phyloP scores from a whole-genome alignment of 2,797 vertebrate genomes.

The Phalanger gymnotis region DNA sequence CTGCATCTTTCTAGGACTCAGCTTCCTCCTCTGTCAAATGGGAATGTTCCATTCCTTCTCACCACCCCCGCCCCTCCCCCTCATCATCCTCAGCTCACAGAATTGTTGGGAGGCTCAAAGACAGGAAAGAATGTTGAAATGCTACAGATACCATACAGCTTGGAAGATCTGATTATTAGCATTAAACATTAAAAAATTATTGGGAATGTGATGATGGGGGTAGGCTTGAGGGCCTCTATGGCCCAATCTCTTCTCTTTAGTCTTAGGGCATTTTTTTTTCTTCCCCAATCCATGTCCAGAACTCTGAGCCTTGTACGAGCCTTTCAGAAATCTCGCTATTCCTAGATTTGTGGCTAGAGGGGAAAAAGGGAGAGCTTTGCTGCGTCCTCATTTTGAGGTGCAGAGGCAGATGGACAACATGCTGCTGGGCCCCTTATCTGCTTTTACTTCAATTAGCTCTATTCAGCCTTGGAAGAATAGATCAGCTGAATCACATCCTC shows the following conservation, averaged over 20 bases:
- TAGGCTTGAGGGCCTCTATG: neutral
- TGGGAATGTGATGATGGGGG: neutral
- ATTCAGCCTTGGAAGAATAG: neutral
- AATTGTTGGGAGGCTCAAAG: neutral
- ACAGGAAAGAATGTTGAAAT: neutral
- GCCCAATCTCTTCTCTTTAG: neutral
- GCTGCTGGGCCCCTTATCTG: neutral
- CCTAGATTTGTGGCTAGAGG: neutral
- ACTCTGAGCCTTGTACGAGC: neutral
- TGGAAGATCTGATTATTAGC: neutral
- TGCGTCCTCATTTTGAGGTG: neutral
- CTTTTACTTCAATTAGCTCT: neutral
- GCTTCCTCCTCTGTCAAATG: neutral
- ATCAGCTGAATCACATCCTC: neutral
- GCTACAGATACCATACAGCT: neutral
- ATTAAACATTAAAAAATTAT: neutral
- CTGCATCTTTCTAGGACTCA: neutral
- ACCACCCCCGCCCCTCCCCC: too few species aligned
- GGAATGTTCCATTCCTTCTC: neutral
- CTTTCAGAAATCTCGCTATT: neutral
- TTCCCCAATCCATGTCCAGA: neutral
- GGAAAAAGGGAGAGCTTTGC: neutral
- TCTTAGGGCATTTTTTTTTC: neutral
- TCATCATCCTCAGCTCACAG: neutral
- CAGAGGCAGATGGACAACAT: neutral